Evolutionary conservation across 2,113 vertebrate genomes (phyloP).

Genomic region (Lasiurus borealis): DNA sequence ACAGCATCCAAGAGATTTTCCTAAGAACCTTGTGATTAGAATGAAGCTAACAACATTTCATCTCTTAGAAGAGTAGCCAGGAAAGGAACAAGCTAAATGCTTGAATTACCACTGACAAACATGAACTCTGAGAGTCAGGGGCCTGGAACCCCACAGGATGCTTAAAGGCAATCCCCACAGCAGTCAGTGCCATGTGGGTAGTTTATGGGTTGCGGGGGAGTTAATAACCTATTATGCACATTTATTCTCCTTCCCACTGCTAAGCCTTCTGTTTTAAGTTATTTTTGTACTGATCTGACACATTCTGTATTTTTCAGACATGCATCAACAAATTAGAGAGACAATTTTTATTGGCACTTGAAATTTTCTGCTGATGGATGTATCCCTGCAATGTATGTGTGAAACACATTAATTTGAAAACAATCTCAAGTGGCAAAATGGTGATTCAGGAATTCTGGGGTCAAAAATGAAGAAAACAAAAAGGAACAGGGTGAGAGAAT

Average conservation of each 20-base stretch:
- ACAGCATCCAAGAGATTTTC: constrained; percentile 53
- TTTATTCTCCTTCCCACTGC: constrained; percentile 50
- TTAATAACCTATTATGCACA: constrained; percentile 43
- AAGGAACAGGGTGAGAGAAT: constrained; percentile 1
- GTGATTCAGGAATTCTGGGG: constrained; percentile 25
- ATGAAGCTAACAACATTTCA: not conserved
- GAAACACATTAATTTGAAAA: constrained; percentile 69
- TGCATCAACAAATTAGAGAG: constrained; percentile 58
- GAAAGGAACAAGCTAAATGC: constrained; percentile 17
- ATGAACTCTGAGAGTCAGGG: not conserved
- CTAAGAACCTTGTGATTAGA: constrained; percentile 55
- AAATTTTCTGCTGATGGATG: constrained; percentile 43
- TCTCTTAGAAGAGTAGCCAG: constrained; percentile 54
- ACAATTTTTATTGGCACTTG: constrained; percentile 37
- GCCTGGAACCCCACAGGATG: not conserved
- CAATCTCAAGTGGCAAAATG: constrained; percentile 53
- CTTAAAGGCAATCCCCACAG: not conserved
- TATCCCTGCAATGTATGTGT: constrained; percentile 21
- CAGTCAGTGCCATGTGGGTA: not conserved
- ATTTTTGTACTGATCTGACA: constrained; percentile 74
- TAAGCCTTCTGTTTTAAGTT: constrained; percentile 76
- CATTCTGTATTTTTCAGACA: constrained; percentile 71
- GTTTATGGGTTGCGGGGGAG: not conserved
- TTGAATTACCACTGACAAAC: not conserved
- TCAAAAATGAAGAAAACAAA: constrained; percentile 56